These are phyloP conservation scores for Gallinago solitaria DNA, from an alignment of 2,797 vertebrate species.

Conservation along the genomic window DNA sequence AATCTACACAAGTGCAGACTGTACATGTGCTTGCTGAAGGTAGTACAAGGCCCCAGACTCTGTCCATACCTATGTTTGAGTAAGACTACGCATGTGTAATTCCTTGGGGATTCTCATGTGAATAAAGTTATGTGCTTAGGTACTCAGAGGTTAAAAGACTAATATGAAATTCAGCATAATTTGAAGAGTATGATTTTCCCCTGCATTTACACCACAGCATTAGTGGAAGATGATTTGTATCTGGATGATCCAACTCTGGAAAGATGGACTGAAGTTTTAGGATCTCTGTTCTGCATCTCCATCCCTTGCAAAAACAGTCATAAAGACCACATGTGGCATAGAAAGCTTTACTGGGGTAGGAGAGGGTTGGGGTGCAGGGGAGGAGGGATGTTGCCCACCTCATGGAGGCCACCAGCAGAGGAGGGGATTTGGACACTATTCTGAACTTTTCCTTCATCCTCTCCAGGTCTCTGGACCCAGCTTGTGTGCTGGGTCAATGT, in stretches of 20 bases:
- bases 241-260: not conserved
- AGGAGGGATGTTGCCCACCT: not conserved
- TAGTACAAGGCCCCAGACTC: not conserved
- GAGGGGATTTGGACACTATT: accelerated
- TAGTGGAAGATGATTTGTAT: not conserved
- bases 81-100: not conserved
- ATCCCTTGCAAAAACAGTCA: not conserved
- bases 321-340: not conserved
- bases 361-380: not conserved
- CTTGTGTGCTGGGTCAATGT: not conserved
- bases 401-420: not conserved
- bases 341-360: accelerated
- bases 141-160: not conserved
- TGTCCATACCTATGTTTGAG: not conserved
- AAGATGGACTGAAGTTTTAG: not conserved
- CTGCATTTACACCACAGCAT: not conserved
- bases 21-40: not conserved
- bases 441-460: not conserved
- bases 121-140: not conserved
- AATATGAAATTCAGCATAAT: not conserved
- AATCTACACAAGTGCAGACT: not conserved
- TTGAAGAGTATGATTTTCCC: not conserved
- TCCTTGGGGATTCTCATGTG: not conserved
- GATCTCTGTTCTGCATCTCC: not conserved
- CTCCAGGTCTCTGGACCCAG: not conserved